Percentiles rank a stretch among this genome's conserved stretches.
phyloP scores from a whole-genome alignment of 1,140 invertebrate species.

The Meloidogyne floridensis region DNA sequence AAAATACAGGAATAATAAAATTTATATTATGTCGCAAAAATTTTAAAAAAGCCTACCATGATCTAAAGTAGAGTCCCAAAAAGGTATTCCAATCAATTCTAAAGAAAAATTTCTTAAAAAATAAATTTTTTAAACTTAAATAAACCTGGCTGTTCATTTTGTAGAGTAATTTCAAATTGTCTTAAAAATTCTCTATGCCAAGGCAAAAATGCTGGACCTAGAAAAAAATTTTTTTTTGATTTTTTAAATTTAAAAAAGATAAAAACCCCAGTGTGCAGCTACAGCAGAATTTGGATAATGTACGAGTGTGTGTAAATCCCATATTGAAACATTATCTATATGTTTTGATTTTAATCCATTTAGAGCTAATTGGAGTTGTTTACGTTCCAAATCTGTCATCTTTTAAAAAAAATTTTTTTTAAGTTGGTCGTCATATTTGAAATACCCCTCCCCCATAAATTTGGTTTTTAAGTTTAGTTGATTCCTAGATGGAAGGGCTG shows the following conservation, averaged over 20 bases:
- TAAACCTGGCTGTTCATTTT: constrained; percentile 56
- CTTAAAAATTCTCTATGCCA: constrained; percentile 64
- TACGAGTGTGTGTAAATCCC: constrained; percentile 60
- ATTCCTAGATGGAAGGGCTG: too few relatives aligned
- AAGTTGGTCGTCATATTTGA: too few relatives aligned
- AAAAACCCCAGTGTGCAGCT: constrained; percentile 61
- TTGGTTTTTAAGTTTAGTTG: too few relatives aligned
- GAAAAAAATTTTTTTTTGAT: background rate
- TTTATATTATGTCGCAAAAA: background rate
- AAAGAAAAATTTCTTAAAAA: background rate
- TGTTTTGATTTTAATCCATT: constrained; percentile 56
- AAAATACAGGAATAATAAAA: background rate
- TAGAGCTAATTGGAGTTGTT: constrained; percentile 54
- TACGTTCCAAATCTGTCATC: constrained; percentile 54
- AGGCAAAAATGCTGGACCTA: constrained; percentile 54
- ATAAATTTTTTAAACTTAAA: constrained; percentile 20
- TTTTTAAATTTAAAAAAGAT: background rate
- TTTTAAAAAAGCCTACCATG: constrained; percentile 41
- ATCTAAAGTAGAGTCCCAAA: constrained; percentile 67
- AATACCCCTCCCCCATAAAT: background rate
- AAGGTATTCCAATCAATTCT: constrained; percentile 47
- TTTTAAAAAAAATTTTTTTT: background rate
- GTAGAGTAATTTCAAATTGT: constrained; percentile 62
- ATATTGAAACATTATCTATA: constrained; percentile 62
- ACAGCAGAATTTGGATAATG: constrained; percentile 65